A percentile compares a stretch with the other conserved stretches of the same genome.
These are phyloP conservation scores for Girardia tigrina DNA, from an alignment of 2,888 invertebrate species.

Conservation along the genomic window DNA sequence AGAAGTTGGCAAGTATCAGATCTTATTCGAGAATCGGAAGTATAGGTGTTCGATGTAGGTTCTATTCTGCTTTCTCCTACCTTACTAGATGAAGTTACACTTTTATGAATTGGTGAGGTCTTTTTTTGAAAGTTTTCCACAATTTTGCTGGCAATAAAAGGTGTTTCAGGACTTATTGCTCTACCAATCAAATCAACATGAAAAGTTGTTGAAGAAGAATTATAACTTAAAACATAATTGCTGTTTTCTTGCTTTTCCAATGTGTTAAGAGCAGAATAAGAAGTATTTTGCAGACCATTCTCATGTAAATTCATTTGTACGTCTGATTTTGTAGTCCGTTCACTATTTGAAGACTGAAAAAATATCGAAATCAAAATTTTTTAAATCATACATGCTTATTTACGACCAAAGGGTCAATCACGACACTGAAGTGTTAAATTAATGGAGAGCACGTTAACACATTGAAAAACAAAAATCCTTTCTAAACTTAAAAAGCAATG, in stretches of 20 bases:
- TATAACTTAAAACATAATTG: not conserved
- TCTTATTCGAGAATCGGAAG: not conserved
- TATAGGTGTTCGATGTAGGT: not conserved
- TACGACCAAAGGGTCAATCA: no score
- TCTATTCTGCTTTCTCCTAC: not conserved
- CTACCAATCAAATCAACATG: conserved; percentile 6
- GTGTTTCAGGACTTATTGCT: not conserved
- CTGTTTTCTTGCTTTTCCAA: not conserved
- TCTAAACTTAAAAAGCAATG: no score
- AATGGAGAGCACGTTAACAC: no score
- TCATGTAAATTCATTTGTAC: not conserved
- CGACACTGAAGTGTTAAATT: no score
- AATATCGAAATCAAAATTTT: no score
- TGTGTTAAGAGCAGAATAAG: not conserved
- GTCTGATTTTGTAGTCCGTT: not conserved
- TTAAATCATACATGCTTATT: no score
- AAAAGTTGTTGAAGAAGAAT: not conserved
- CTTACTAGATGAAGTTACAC: not conserved
- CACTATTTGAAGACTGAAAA: not conserved
- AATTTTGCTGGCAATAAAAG: not conserved
- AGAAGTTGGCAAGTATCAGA: not conserved
- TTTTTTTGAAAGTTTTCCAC: not conserved
- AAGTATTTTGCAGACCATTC: not conserved
- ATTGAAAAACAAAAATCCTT: no score
- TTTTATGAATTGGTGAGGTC: not conserved